Base-by-base conservation (phyloP, 2,888 invertebrate genomes). In the Erpobdella octoculata region DNA sequence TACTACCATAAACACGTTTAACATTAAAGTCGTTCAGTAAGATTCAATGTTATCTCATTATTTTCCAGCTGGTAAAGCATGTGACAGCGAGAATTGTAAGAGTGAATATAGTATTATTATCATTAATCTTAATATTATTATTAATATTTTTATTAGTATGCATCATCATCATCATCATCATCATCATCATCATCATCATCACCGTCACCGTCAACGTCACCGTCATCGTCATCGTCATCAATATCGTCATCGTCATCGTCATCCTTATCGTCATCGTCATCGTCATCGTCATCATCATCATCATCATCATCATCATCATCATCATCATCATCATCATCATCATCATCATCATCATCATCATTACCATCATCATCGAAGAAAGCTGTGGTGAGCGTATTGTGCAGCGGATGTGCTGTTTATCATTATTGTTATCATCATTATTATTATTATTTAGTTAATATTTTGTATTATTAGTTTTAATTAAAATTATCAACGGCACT, bases 251-350 rank as follows among this genome's bases (percentile, higher is more conserved):
- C 53, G n/a, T 18, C 53, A n/a, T 53, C 53, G 53, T 53, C 53
- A n/a, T 53, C 53, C 21, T 9, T 6, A n/a, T 53, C 53, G 53
- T 12, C 53, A 53, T 53, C n/a, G 31, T 15, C 36, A 62, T 62
- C 31, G 12, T 28, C 62, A 62, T 62, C 62, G n/a, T 25, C 4
- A 62, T 62, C 36, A 62, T 9, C 1, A 62, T 28, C 31, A 1
- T 8, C 5, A n/a, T 31, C 1, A 37, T 1, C 38, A 66, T 66
- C 38, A 37, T 38, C 38, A 66, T 38, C 65, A 35, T 36, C 65
- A 65, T 65, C 65, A 4, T 65, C 65, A 65, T 65, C 65, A 65
- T 65, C 65, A 65, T 65, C 61, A 59, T 59, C 61, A 65, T 65
- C 36, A 65, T 65, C 46, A 59, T 59, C 59, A 59, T 59, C 59